Percentiles rank a stretch among this genome's conserved stretches.
phyloP scores from a whole-genome alignment of 2,888 invertebrate genomes.

The Caenorhabditis afra region DNA sequence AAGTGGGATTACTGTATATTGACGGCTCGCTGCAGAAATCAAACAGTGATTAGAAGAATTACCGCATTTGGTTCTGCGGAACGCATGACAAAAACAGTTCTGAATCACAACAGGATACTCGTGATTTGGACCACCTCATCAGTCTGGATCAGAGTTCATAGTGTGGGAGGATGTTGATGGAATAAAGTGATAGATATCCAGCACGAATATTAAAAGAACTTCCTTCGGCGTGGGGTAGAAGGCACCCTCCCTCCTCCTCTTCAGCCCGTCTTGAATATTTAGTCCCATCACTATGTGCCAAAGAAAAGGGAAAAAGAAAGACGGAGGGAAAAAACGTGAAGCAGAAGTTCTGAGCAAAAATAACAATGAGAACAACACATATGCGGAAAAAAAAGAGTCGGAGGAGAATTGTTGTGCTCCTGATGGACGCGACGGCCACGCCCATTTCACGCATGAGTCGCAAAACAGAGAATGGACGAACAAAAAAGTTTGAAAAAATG shows the following conservation, averaged over 20 bases:
- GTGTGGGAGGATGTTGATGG: constrained; percentile 11
- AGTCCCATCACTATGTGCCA: constrained; percentile 32
- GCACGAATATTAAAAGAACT: constrained; percentile 46
- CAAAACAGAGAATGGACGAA: constrained; percentile 56
- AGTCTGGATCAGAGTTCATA: constrained; percentile 46
- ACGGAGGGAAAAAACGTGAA: constrained; percentile 26
- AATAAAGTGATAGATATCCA: constrained; percentile 25
- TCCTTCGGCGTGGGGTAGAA: constrained; percentile 31
- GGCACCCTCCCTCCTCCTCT: constrained; percentile 27
- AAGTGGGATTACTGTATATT: background rate
- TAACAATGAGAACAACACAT: constrained; percentile 62
- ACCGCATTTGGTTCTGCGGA: background rate
- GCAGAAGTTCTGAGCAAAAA: constrained; percentile 55
- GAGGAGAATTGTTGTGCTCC: constrained; percentile 60
- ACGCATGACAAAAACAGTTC: background rate
- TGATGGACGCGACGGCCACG: constrained; percentile 62
- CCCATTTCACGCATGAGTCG: constrained; percentile 63
- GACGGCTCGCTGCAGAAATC: background rate
- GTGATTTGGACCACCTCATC: too few species aligned
- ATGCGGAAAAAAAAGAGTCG: constrained; percentile 56
- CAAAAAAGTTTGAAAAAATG: constrained; percentile 51
- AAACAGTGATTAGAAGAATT: background rate
- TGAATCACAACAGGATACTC: constrained; percentile 2
- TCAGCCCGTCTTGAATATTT: constrained; percentile 45
- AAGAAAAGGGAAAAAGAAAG: constrained; percentile 21